phyloP scores from a whole-genome alignment of 2,113 vertebrate genomes.

The Hippocampus zosterae region DNA sequence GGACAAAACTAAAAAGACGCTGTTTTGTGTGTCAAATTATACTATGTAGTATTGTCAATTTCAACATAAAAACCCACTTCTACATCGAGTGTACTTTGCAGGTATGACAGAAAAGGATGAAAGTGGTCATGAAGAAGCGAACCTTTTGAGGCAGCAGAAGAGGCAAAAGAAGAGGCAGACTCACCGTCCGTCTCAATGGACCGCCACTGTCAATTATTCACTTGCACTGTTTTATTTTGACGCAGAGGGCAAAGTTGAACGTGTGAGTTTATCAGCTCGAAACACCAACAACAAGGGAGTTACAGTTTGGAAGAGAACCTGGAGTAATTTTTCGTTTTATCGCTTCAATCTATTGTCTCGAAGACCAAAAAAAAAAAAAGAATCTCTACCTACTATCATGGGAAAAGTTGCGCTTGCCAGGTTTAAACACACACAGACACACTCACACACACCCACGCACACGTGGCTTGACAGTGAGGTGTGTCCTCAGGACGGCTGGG shows the following conservation, averaged over 20 bases:
- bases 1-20: not conserved
- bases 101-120: not conserved
- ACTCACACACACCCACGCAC: slow-evolving; percentile 7
- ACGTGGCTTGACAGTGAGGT: slow-evolving; percentile 4
- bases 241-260: slow-evolving; percentile 9
- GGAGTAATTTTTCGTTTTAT: not conserved
- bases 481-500: not conserved
- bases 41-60: not conserved
- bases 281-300: not conserved
- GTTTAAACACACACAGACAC: not conserved
- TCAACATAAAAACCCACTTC: not conserved
- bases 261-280: slow-evolving; percentile 9
- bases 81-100: not conserved
- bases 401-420: not conserved
- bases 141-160: not conserved
- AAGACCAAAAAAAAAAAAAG: not conserved
- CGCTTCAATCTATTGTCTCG: slow-evolving; percentile 4
- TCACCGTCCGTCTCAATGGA: slow-evolving; percentile 8
- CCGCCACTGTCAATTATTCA: slow-evolving; percentile 18
- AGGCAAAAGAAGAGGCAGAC: not conserved
- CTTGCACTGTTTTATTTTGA: slow-evolving; percentile 8
- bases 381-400: slow-evolving; percentile 14
- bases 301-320: not conserved
- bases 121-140: not conserved
- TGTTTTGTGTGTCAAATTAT: not conserved